phyloP scores from a whole-genome alignment of 2,113 vertebrate genomes.

The Clarias batrachus region DNA sequence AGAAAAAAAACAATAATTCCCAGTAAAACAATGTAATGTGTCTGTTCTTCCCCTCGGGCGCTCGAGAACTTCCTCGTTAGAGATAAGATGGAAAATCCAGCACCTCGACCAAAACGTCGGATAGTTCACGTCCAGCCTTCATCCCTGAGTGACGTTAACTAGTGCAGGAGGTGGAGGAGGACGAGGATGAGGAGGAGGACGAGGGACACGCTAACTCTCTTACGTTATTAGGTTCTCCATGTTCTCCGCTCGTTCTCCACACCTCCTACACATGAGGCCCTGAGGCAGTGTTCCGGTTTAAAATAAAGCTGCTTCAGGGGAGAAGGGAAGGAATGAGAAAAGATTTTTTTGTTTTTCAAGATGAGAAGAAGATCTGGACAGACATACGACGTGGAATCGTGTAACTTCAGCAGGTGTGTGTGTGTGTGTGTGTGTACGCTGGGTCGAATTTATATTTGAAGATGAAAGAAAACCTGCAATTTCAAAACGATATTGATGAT shows the following conservation, averaged over 20 bases:
- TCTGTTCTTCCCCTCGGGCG: background rate
- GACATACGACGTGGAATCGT: background rate
- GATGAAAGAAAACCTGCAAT: too few relatives aligned
- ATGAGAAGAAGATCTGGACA: background rate
- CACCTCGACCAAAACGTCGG: background rate
- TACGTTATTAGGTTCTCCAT: background rate
- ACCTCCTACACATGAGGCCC: slow-evolving; percentile 15
- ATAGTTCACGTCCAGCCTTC: background rate
- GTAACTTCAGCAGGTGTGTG: too few relatives aligned
- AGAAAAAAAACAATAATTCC: background rate
- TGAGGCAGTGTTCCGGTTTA: slow-evolving; percentile 14
- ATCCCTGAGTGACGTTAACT: background rate
- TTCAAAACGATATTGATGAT: background rate
- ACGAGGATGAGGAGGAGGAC: background rate
- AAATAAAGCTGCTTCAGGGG: background rate
- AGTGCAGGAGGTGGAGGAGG: background rate
- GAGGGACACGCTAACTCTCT: background rate
- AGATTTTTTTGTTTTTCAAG: background rate
- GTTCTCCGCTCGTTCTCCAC: background rate
- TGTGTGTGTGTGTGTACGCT: too few relatives aligned
- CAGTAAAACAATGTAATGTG: too few relatives aligned
- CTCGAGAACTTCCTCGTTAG: background rate
- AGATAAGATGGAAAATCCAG: background rate
- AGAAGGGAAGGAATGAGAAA: background rate
- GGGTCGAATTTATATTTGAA: too few relatives aligned